phyloP scores from a whole-genome alignment of 2,888 invertebrate species.

The Callimorpha dominula region DNA sequence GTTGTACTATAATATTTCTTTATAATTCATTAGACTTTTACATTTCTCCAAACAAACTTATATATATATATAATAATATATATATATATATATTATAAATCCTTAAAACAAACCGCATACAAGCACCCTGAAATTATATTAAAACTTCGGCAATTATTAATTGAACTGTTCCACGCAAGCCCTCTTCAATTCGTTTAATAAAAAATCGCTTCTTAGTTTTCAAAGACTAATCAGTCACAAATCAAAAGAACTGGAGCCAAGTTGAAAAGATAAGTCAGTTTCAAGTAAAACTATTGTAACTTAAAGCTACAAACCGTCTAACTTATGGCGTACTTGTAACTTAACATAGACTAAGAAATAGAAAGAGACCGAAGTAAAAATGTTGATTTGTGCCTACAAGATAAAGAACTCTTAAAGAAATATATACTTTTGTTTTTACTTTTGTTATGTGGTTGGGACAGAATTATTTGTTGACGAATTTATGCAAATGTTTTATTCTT shows the following conservation, averaged over 20 bases:
- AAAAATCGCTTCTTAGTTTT: constrained; percentile 12
- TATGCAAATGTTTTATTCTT: background rate
- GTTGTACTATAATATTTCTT: background rate
- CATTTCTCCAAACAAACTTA: no score
- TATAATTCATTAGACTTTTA: no score
- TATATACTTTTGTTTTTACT: no score
- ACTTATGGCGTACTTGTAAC: constrained; percentile 64
- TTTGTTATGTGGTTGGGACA: no score
- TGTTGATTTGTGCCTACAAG: constrained; percentile 15
- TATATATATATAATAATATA: no score
- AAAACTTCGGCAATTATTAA: background rate
- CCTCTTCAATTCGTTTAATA: constrained; percentile 5
- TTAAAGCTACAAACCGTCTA: constrained; percentile 61
- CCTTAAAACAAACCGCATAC: background rate
- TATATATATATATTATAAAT: background rate
- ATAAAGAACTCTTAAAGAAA: background rate
- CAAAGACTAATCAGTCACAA: constrained; percentile 43
- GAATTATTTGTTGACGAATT: background rate
- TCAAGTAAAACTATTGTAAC: constrained; percentile 65
- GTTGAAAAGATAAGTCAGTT: constrained; percentile 60
- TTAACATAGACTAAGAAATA: constrained; percentile 49
- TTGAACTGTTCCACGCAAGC: background rate
- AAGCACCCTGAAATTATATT: background rate
- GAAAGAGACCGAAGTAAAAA: constrained; percentile 1
- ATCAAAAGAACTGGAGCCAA: constrained; percentile 40